Base-by-base conservation (phyloP, 2,797 vertebrate species). In the Macroramphosus scolopax region DNA sequence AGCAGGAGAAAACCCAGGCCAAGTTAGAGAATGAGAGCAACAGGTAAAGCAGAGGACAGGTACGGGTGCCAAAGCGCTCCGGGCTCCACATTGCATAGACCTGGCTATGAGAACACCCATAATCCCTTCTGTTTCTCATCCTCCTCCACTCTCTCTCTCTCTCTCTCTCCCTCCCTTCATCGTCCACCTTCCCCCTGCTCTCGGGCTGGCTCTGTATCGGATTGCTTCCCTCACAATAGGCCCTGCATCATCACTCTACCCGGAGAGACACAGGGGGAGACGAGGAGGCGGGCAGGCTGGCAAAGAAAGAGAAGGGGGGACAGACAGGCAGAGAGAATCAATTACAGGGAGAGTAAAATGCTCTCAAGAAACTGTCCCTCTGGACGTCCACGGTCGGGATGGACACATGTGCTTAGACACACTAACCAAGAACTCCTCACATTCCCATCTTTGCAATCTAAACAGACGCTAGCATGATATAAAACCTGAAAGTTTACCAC, bases 151-250 rank as follows among this genome's bases (percentile, higher is more conserved):
- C 20, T 17, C 18, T n/a, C n/a, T n/a, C 22, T 9, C 51, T 16
- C 28, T 25, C 13, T 30, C 33, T 17, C 18, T 6, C 34, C 48
- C 39, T 18, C 26, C 31, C 37, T 11, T 26, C 13, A n/a, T 37
- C 34, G 11, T 6, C 17, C 65, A 14, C 45, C 43, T 3, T 4
- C 25, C 43, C 14, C 17, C 25, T 29, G 50, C 64, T 78, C 66
- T 63, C 42, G 34, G 70, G 64, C 67, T 70, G 68, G 65, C 61
- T 68, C 63, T 75, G 80, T 84, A 86, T 89, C 82, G 47, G 77
- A 81, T 89, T 84, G 76, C 86, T 53, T 46, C 65, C 75, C 75
- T 79, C 60, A 87, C 87, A 87, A 87, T 81, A 69, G 83, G 52
- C n/a, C 76, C 74, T 80, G 80, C 86, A 83, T 85, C 87, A 87